Evolutionary conservation across 1,140 invertebrate species (phyloP), one percentile per base, ranked within the genome.

Genomic region (Amphibalanus amphitrite): DNA sequence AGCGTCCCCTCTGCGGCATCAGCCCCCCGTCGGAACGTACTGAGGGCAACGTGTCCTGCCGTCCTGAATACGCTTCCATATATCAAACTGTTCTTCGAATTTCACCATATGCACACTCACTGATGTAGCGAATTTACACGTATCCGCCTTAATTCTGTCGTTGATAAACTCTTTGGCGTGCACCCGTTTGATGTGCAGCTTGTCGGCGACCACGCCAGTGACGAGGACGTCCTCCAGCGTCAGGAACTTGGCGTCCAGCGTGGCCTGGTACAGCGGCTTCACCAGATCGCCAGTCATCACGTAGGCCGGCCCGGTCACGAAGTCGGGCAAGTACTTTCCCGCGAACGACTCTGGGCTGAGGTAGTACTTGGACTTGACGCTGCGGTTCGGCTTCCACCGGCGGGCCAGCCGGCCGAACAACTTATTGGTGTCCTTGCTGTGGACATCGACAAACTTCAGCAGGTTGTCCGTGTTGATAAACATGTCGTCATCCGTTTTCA

Each of bases 401-500:
- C 86, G 87, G 0, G 91, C 90, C 70, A 93, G 79, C 64, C 90
- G 85, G 0, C 92, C 92, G 77, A 88, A 92, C 74, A 94, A 90
- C 29, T 77, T 76, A 72, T 67, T 69, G 67, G 74, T 71, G 3
- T 74, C 72, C 29, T 69, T 73, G 47, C 69, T 72, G 64, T 75
- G 74, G 0, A 69, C 71, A 26, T 85, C 82, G 40, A 89, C 82
- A 77, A 92, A 91, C 15, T 79, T 79, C 38, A 92, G 80, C 67
- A 93, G 80, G 64, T 87, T 85, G 67, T 87, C 87, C 73, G 93
- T 85, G 80, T 93, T 93, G 67, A 94, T 91, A 77, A 93, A 93
- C 90, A 93, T 92, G 79, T 94, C 91, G 79, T 94, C 91, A 77
- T 94, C 91, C 0, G 90, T 92, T 82, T 95, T 93, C 33, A 94